Evolutionary conservation across 2,113 vertebrate genomes (phyloP).

Genomic region (Neomonachus schauinslandi): DNA sequence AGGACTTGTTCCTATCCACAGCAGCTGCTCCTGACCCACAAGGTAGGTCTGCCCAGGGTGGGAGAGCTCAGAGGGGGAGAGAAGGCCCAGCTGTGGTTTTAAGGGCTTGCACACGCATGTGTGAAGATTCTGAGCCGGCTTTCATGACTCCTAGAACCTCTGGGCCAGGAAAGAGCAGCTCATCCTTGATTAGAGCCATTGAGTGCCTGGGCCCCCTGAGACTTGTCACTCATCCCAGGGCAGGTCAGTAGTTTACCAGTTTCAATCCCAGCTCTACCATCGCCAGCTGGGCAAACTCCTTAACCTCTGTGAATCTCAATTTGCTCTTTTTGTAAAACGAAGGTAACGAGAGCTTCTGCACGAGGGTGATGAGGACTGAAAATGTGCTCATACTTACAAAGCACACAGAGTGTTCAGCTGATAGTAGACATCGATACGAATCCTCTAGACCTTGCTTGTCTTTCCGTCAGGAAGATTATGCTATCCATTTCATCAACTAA

Average conservation of each 20-base stretch:
- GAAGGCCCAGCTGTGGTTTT: neutral
- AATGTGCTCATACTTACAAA: neutral
- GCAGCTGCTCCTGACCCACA: neutral
- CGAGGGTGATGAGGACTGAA: neutral
- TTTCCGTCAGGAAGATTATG: constrained; percentile 17
- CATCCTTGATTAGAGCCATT: neutral
- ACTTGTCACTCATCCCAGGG: neutral
- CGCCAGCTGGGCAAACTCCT: neutral
- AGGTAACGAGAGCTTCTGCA: neutral
- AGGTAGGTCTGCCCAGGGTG: neutral
- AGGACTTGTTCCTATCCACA: constrained; percentile 39
- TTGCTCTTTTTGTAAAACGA: neutral
- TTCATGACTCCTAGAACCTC: neutral
- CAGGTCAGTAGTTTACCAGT: neutral
- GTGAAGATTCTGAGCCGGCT: neutral
- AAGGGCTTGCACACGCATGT: neutral
- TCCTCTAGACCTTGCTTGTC: neutral
- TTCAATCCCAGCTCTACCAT: neutral
- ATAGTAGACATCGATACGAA: neutral
- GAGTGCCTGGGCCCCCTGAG: neutral
- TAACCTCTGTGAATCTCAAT: neutral
- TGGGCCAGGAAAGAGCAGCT: neutral
- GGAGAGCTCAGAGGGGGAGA: neutral
- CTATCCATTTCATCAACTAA: constrained; percentile 36
- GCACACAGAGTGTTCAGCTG: neutral